phyloP scores from a whole-genome alignment of 2,797 vertebrate species.

The Cirrhinus molitorella region DNA sequence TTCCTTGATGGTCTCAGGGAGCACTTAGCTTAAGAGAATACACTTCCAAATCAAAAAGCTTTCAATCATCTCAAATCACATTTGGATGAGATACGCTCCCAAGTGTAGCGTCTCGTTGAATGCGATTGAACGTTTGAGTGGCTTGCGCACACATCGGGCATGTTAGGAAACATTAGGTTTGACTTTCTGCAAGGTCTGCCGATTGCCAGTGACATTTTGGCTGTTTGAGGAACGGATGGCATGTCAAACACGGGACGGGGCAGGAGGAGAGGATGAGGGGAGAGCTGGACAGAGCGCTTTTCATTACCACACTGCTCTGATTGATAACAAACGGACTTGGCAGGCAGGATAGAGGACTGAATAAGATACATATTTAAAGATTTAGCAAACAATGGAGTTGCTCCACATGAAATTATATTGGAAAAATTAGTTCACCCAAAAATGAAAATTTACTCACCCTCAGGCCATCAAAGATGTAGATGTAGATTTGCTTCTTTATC shows the following conservation, averaged over 20 bases:
- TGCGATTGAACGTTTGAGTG: constrained; percentile 92
- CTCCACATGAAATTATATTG: not conserved
- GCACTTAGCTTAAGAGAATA: constrained; percentile 99
- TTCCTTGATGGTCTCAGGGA: constrained; percentile 96
- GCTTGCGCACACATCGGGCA: constrained; percentile 83
- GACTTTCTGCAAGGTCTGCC: constrained; percentile 83
- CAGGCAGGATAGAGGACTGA: constrained; percentile 43
- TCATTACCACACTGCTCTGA: constrained; percentile 55
- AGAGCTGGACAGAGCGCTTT: constrained; percentile 52
- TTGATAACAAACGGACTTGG: constrained; percentile 47
- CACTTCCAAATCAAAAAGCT: constrained; percentile 99
- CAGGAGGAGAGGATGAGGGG: constrained; percentile 39
- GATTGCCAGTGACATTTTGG: constrained; percentile 88
- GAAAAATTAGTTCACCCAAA: not conserved
- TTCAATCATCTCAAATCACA: constrained; percentile 99
- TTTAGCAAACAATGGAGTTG: not conserved
- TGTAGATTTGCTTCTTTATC: not conserved
- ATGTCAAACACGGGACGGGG: constrained; percentile 64
- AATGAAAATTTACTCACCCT: not conserved
- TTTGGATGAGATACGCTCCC: constrained; percentile 91
- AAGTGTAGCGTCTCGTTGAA: constrained; percentile 88
- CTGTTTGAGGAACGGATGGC: constrained; percentile 80
- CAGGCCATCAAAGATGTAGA: not conserved
- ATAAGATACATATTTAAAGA: constrained; percentile 7
- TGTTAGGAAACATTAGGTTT: constrained; percentile 93